Evolutionary conservation across 2,113 vertebrate species (phyloP).

Genomic region (Turdus rufiventris): DNA sequence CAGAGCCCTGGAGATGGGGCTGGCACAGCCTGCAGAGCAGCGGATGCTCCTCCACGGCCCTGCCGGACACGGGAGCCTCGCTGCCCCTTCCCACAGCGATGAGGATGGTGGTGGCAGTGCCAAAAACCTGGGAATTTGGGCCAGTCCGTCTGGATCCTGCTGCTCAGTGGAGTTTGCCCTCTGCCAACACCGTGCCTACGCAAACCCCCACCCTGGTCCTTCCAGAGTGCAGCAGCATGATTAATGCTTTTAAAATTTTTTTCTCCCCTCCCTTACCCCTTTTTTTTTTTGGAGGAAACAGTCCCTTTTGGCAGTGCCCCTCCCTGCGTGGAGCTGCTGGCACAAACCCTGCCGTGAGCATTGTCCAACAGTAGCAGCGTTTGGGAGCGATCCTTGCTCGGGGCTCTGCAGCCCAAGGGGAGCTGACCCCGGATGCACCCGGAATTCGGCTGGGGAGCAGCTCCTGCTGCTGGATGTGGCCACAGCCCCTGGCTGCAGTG

Average conservation of each 20-base stretch:
- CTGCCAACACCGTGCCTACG: background rate
- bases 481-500: background rate
- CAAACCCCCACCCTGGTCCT: background rate
- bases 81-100: background rate
- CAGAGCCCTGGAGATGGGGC: background rate
- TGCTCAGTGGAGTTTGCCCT: background rate
- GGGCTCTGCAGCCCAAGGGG: background rate
- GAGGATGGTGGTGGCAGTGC: background rate
- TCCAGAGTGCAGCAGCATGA: background rate
- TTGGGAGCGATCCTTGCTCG: background rate
- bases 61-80: background rate
- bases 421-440: background rate
- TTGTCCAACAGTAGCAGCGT: background rate
- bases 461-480: background rate
- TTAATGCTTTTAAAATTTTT: background rate
- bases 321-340: background rate
- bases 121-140: background rate
- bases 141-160: background rate
- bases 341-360: background rate
- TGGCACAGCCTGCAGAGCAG: background rate
- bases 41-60: fast-evolving
- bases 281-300: background rate
- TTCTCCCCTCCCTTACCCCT: background rate
- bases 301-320: background rate
- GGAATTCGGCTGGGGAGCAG: background rate